Percentiles rank a stretch among this genome's conserved stretches.
These are phyloP conservation scores for Patella pellucida DNA, from an alignment of 2,888 invertebrate genomes.

Conservation along the genomic window DNA sequence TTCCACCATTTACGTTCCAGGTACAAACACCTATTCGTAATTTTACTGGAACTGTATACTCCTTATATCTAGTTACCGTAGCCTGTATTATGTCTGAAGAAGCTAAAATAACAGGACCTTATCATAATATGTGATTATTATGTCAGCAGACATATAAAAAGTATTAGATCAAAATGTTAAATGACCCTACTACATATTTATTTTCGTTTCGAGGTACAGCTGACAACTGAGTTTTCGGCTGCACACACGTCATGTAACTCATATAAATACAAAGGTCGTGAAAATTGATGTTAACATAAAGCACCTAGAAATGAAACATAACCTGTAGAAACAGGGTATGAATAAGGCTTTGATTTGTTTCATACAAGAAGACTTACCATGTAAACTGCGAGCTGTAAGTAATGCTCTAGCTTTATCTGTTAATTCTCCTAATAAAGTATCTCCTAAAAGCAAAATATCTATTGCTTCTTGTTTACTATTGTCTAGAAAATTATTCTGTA, in stretches of 20 bases:
- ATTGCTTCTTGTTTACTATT: constrained; percentile 94
- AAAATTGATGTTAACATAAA: too few relatives aligned
- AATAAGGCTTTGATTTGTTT: neutral
- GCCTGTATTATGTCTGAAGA: constrained; percentile 54
- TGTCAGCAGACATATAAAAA: too few relatives aligned
- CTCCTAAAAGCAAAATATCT: constrained; percentile 92
- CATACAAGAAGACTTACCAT: constrained; percentile 69
- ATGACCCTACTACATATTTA: too few relatives aligned
- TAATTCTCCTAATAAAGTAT: constrained; percentile 89
- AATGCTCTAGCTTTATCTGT: constrained; percentile 86
- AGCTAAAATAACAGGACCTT: constrained; percentile 42
- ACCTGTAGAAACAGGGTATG: too few relatives aligned
- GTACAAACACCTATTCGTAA: constrained; percentile 91
- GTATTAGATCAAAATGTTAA: too few relatives aligned
- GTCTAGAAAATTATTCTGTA: constrained; percentile 98
- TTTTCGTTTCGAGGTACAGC: too few relatives aligned
- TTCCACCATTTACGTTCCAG: constrained; percentile 99
- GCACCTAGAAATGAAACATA: too few relatives aligned
- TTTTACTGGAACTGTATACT: constrained; percentile 55
- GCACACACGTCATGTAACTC: neutral
- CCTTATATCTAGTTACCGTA: constrained; percentile 56
- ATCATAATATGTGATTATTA: neutral
- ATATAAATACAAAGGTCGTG: neutral
- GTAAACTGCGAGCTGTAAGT: constrained; percentile 59
- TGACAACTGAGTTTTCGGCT: too few relatives aligned